Evolutionary conservation across 64 coral and sea anemone species (phyloP), one percentile per base, ranked within the genome.

Genomic region (Platygyra sinensis): DNA sequence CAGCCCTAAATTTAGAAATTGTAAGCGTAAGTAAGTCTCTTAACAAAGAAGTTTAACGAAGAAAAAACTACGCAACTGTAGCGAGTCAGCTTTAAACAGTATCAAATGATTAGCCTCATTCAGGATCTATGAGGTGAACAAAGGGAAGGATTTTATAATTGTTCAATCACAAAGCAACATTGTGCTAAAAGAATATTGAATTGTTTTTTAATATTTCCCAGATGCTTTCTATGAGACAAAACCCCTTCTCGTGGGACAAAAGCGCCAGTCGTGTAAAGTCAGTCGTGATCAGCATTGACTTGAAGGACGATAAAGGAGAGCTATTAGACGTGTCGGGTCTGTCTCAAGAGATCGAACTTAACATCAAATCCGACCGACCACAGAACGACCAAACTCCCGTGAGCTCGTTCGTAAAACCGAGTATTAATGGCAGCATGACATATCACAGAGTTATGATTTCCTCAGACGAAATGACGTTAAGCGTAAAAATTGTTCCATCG

Each of bases 161-260:
- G 42, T 6, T 46, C 0, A 46, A 6, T 5, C 42, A 46, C 42
- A 46, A 46, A 46, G 42, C 42, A 3, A 8, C 42, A 46, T 0
- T 46, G 5, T 46, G 1, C 54, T 57, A 14, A 57, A 13, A 57
- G 54, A 57, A 54, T 10, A 10, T 54, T 54, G 1, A 7, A 54
- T 5, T 54, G 8, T 10, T 54, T 67, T 69, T 69, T 22, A 69
- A 11, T 20, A 49, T 30, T 86, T 89, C 18, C 14, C 39, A 97
- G 95, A 91, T 97, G 77, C 69, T 97, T 7, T 76, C 90, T 30
- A 18, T 97, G 6, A 94, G 91, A 30, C 49, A 86, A 10, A 97
- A 97, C 52, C 95, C 95, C 0, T 97, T 87, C 51, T 94, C 92
- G 15, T 97, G 95, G 95, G 91, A 97, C 38, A 27, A 54, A 55